Base-by-base conservation (phyloP, 2,797 vertebrate species). In the Pteropus rufus region DNA sequence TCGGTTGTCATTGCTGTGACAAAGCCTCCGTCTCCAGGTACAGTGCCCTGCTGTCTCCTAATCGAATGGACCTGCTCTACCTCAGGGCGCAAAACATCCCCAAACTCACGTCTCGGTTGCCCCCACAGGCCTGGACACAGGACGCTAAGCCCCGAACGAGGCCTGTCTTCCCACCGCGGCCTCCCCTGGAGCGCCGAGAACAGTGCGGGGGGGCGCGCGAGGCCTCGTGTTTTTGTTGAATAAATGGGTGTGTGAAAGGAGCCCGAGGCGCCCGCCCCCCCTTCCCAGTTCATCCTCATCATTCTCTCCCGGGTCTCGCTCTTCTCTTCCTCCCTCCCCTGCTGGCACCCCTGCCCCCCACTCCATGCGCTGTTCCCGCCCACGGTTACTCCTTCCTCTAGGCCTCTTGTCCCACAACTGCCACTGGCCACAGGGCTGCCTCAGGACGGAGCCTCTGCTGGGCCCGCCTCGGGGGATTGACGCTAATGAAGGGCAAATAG, bases 131-230 rank as follows among this genome's bases (percentile, higher is more conserved):
- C 21, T 12, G 9, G 49, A 87, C 46, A 36, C 62, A 52, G 76
- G 36, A 86, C 60, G 24, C 39, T n/a, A 56, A 54, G 41, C 26
- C 52, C 31, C 31, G 64, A 19, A 9, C 5, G 21, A 36, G 29
- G 12, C 29, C 58, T n/a, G 3, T 18, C 36, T 18, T 73, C 79
- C 24, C 1, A 10, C 15, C 26, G 7, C 26, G 3, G 19, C 41
- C 36, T 5, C 77, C 44, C 2, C 60, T 10, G 12, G n/a, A 31
- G 10, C 0, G 2, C 41, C 60, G 7, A 39, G 52, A 44, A 39
- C 6, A 46, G 58, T 4, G 4, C 31, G 19, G 1, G 1, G 1
- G 29, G 0, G 0, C 29, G 1, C 5, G 23, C 5, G 0, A 34
- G 36, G 24, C 52, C 84, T 46, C 80, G 16, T 0, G 0, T 7